Evolutionary conservation across 64 coral and sea anemone species (phyloP).

Genomic region (Montipora sp.): DNA sequence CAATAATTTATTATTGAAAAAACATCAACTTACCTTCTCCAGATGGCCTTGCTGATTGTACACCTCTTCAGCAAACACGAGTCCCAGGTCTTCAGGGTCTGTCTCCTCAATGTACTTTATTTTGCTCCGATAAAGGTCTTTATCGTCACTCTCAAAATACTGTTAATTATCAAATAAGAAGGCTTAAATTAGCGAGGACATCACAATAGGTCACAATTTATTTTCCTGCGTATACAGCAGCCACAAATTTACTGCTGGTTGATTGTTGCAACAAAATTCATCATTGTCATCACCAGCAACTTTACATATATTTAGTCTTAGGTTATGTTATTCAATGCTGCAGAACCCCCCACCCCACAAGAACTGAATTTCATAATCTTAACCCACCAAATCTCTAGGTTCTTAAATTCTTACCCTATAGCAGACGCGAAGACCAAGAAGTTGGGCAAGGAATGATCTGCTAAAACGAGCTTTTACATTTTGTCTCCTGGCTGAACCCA

Average conservation of each 20-base stretch:
- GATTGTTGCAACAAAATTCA: too few relatives aligned
- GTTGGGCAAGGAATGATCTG: constrained; percentile 92
- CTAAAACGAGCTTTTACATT: constrained; percentile 96
- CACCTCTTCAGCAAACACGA: constrained; percentile 87
- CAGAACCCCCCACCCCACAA: too few relatives aligned
- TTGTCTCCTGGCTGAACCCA: constrained; percentile 53
- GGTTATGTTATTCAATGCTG: background rate
- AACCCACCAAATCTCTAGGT: too few relatives aligned
- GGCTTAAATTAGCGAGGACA: background rate
- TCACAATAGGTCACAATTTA: too few relatives aligned
- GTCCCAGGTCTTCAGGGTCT: constrained; percentile 86
- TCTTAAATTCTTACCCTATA: constrained; percentile 78
- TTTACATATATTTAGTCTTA: background rate
- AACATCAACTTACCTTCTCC: constrained; percentile 61
- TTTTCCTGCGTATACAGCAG: too few relatives aligned
- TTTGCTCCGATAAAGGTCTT: constrained; percentile 91
- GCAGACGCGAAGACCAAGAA: constrained; percentile 90
- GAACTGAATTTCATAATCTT: too few relatives aligned
- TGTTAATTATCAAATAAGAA: background rate
- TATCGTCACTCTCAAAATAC: constrained; percentile 98
- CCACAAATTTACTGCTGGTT: too few relatives aligned
- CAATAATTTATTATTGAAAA: too few relatives aligned
- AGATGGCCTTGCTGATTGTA: constrained; percentile 72
- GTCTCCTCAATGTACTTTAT: constrained; percentile 93
- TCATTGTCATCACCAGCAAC: too few relatives aligned